Evolutionary conservation across 2,797 vertebrate species (phyloP).

Genomic region (Typhlichthys subterraneus): DNA sequence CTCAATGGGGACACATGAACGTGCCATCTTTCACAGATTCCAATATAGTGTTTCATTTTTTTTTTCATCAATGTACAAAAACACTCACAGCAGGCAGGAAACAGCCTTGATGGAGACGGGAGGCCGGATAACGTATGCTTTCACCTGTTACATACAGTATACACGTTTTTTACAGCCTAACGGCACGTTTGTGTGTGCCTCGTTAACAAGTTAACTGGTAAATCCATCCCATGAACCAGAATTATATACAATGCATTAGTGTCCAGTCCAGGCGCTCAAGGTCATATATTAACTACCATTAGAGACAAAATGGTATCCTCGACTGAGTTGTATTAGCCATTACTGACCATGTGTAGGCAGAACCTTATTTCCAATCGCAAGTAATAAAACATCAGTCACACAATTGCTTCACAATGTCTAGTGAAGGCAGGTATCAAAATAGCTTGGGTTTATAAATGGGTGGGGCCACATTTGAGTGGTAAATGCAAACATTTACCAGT

Average conservation of each 20-base stretch:
- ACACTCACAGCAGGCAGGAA: conserved; percentile 89
- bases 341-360: conserved; percentile 7
- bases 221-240: conserved; percentile 30
- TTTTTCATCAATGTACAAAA: conserved; percentile 61
- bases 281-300: conserved; percentile 17
- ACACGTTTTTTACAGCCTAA: conserved; percentile 54
- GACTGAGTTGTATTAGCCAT: conserved; percentile 10
- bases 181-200: conserved; percentile 37
- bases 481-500: conserved; percentile 20
- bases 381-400: conserved; percentile 2
- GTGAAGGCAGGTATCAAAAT: background rate
- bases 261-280: conserved; percentile 19
- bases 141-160: conserved; percentile 50
- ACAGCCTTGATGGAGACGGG: conserved; percentile 83
- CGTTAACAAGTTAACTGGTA: conserved; percentile 23
- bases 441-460: background rate
- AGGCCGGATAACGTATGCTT: conserved; percentile 86
- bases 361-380: conserved; percentile 2
- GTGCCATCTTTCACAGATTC: conserved; percentile 89
- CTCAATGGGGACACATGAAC: conserved; percentile 90
- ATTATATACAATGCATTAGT: conserved; percentile 5
- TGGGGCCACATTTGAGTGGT: background rate
- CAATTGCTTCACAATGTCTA: background rate
- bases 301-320: conserved; percentile 1
- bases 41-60: conserved; percentile 55